Base-by-base conservation (phyloP, 2,888 invertebrate species). In the Mythimna ferrago region DNA sequence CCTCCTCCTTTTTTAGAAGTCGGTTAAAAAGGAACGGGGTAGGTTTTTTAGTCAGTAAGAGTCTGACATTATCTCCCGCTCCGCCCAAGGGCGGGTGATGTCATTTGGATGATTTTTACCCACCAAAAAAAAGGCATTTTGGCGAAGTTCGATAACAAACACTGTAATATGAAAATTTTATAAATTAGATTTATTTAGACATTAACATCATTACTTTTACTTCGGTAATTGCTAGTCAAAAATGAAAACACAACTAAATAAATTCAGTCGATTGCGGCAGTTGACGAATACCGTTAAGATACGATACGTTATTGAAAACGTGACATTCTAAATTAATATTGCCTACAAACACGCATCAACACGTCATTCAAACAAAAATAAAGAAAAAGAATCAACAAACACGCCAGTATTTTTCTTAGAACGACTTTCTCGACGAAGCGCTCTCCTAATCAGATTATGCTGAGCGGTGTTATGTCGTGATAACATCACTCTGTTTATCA, bases 401-500 rank as follows among this genome's bases (percentile, higher is more conserved):
- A 21, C 14, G 62, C 35, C 32, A 66, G 72, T 78, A 77, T 81
- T 81, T 86, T 78, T 71, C 63, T 76, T 76, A 56, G 57, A 67
- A 54, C 65, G 35, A 66, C 60, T 66, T 66, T 58, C 73, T 71
- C 57, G 48, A 81, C 72, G 71, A 81, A 67, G 66, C 69, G 73
- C 57, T 76, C 71, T 78, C 72, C 56, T 86, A 85, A 88, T 87
- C 85, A 78, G 87, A 86, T 89, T 86, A 87, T 85, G 82, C 80
- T 83, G 82, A 86, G 81, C 82, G 81, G 74, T 73, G 79, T 81
- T 73, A 64, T 77, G 74, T 83, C 82, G 75, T 84, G 83, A 90
- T 88, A 89, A 72, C 82, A 87, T 88, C 88, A 77, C 78, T 72
- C 79, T 85, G 86, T 84, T 88, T 88, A 85, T 83, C 76, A 83